Evolutionary conservation across 2,113 vertebrate species (phyloP), one percentile per base, ranked within the genome.

Genomic region (Cephalopterus ornatus): DNA sequence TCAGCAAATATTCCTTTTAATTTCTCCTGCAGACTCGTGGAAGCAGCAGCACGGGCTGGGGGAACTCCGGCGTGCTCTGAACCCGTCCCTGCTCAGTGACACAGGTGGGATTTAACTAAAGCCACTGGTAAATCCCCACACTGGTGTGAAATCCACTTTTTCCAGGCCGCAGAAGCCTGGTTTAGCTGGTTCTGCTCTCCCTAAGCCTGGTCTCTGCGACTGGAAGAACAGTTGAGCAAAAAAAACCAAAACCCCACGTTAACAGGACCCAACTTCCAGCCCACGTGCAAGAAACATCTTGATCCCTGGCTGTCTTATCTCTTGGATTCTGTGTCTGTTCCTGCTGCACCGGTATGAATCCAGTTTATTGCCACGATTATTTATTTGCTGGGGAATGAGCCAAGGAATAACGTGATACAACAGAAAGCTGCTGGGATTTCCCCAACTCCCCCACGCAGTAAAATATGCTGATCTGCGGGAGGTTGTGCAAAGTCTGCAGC

Each of bases 341-440:
- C 88, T 86, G 89, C 77, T 88, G 30, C 65, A 6, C 68, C 84
- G 35, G 46, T 42, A 77, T 12, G 89, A 33, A 15, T 62, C 30
- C 30, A 6, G 28, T 74, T 89, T 17, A 35, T 85, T 27, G 11
- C 11, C 4, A 14, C 8, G 49, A 66, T 62, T 86, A 23, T 89
- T 95, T 93, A 42, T 93, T 77, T 79, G 88, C 74, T 76, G 96
- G 93, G 81, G 63, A 35, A 47, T 1, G 35, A 52, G 95, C 94
- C 94, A 96, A 90, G 93, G 14, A 88, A 77, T 55, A 88, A 83
- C 6, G 1, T 39, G 81, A 71, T 12, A 74, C 93, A 96, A 93
- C 18, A 67, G 89, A 56, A 67, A 88, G 47, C 92, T 88, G 87
- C 88, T 93, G 95, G 95, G 95, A 95, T 95, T 97, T 74, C 92